Percentiles rank a stretch among this genome's conserved stretches.
Conservation (phyloP, 2,113 vertebrate species). For the Paratilapia polleni region DNA sequence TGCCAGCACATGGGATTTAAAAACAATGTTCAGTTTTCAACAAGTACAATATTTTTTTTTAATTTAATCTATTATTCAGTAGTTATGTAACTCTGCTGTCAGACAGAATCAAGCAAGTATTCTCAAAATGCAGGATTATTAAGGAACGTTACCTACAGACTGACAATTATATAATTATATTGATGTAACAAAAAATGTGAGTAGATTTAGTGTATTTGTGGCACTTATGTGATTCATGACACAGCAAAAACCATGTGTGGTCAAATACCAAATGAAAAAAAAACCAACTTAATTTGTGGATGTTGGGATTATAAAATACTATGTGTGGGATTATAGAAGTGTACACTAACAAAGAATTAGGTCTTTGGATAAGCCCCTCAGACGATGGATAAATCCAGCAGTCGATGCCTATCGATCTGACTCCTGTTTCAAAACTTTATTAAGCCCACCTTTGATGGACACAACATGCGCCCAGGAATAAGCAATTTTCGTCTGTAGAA, state of each 20-base stretch:
- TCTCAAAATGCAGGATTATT: slow-evolving; percentile 11
- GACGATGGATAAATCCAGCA: not conserved
- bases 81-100: slow-evolving; percentile 40
- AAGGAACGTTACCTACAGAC: not conserved
- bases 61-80: slow-evolving; percentile 51
- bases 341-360: not conserved
- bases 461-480: not conserved
- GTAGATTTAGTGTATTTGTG: not conserved
- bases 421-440: not conserved
- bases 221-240: not conserved
- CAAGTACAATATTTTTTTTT: slow-evolving; percentile 18
- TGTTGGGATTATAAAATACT: not conserved
- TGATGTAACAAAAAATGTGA: not conserved
- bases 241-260: not conserved
- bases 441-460: not conserved
- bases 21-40: slow-evolving; percentile 19
- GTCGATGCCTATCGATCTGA: not conserved
- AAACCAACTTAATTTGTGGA: not conserved
- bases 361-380: not conserved
- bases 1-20: slow-evolving; percentile 17
- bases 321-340: not conserved
- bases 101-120: slow-evolving; percentile 13
- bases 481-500: not conserved
- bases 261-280: not conserved
- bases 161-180: not conserved